phyloP scores from a whole-genome alignment of 1,140 invertebrate species.

The Drosophila oshimai region DNA sequence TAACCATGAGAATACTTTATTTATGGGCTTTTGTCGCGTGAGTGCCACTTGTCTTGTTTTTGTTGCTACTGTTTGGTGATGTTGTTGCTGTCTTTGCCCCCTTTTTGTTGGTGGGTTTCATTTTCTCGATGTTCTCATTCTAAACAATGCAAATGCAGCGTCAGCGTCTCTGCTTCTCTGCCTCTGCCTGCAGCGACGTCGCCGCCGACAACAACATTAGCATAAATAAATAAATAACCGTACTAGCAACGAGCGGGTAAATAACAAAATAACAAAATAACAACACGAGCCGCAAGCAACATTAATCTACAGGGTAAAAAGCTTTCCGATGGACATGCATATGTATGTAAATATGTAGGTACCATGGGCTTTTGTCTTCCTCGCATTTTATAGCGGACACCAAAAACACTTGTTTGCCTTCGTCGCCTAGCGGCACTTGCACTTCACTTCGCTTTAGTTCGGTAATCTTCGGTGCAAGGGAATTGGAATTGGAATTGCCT shows the following conservation, averaged over 20 bases:
- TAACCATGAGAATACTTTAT: conserved; percentile 69
- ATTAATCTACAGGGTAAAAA: conserved; percentile 44
- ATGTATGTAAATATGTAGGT: too few species aligned
- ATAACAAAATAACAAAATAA: conserved; percentile 63
- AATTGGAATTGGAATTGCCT: conserved; percentile 27
- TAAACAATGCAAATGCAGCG: conserved; percentile 67
- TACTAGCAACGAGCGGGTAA: conserved; percentile 53
- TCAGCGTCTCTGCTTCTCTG: conserved; percentile 34
- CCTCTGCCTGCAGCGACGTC: conserved; percentile 2
- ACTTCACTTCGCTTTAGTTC: conserved; percentile 7
- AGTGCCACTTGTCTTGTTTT: conserved; percentile 50
- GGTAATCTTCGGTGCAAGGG: not conserved
- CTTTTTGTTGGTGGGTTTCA: conserved; percentile 13
- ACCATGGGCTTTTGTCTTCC: conserved; percentile 37
- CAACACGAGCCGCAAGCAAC: conserved; percentile 31
- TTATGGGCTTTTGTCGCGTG: conserved; percentile 68
- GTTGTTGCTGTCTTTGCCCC: conserved; percentile 20
- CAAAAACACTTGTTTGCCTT: conserved; percentile 49
- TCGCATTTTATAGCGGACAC: conserved; percentile 8
- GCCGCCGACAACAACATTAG: conserved; percentile 60
- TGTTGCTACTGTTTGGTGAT: not conserved
- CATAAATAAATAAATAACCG: conserved; percentile 80
- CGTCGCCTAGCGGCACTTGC: conserved; percentile 40
- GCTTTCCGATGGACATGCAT: conserved; percentile 51
- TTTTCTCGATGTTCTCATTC: conserved; percentile 68